Evolutionary conservation across 2,797 vertebrate species (phyloP).

Genomic region (Catostomus latipinnis): DNA sequence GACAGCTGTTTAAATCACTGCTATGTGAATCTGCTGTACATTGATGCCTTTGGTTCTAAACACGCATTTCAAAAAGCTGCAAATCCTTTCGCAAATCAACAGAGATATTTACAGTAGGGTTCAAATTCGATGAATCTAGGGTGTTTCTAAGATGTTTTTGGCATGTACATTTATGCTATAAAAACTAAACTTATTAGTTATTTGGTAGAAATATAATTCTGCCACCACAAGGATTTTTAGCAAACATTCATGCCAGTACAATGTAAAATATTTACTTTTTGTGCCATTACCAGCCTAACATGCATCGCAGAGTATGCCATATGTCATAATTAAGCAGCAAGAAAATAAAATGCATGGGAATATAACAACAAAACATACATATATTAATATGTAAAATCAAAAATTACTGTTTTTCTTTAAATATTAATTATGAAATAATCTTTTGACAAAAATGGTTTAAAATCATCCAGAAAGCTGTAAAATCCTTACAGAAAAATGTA

Average conservation of each 20-base stretch:
- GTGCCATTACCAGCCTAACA: not conserved
- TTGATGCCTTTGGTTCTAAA: not conserved
- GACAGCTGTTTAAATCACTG: constrained; percentile 27
- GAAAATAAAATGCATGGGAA: not conserved
- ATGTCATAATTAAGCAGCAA: not conserved
- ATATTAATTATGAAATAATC: no score
- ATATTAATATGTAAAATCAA: not conserved
- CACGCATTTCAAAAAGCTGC: not conserved
- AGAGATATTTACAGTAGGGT: not conserved
- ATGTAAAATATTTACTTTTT: not conserved
- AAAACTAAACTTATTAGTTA: not conserved
- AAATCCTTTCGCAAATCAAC: not conserved
- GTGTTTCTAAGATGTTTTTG: not conserved
- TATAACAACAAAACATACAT: not conserved
- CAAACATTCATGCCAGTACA: not conserved
- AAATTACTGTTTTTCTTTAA: not conserved
- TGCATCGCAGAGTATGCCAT: not conserved
- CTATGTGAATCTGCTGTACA: constrained; percentile 18
- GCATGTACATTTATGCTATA: not conserved
- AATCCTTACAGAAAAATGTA: not conserved
- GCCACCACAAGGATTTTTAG: not conserved
- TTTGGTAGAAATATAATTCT: not conserved
- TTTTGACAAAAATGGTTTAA: no score
- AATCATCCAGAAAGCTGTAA: not conserved
- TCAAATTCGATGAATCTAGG: not conserved